phyloP scores from a whole-genome alignment of 2,113 vertebrate genomes.

The Panthera tigris region DNA sequence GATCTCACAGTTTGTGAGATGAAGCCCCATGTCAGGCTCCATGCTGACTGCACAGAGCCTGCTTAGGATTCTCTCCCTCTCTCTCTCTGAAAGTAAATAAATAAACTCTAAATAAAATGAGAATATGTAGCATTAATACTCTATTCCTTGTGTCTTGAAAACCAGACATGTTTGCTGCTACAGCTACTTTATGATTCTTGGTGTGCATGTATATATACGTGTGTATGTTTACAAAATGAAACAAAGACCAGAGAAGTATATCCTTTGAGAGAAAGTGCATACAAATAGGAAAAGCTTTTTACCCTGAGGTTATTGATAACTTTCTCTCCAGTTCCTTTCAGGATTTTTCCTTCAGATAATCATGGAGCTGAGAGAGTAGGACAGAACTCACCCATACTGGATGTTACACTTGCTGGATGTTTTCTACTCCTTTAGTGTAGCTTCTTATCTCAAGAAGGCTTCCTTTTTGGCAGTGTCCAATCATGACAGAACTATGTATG shows the following conservation, averaged over 20 bases:
- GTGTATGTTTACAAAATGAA: neutral
- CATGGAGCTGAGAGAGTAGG: neutral
- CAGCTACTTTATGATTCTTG: neutral
- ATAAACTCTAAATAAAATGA: neutral
- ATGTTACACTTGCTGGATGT: neutral
- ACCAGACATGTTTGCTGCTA: neutral
- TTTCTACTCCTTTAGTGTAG: neutral
- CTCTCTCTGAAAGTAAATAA: too few species aligned
- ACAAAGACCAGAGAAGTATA: neutral
- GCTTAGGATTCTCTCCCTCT: too few species aligned
- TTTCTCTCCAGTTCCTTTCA: neutral
- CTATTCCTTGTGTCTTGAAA: neutral
- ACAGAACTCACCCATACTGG: neutral
- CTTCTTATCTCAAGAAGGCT: neutral
- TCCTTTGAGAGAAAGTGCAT: neutral
- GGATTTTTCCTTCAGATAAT: neutral
- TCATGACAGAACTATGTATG: neutral
- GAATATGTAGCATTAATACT: neutral
- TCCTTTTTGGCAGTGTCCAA: neutral
- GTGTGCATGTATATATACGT: neutral
- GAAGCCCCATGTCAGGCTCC: too few species aligned
- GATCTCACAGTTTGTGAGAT: too few species aligned
- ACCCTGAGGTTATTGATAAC: neutral
- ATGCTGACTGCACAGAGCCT: too few species aligned
- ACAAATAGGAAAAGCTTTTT: neutral